A percentile compares a stretch with the other conserved stretches of the same genome.
phyloP scores from a whole-genome alignment of 2,888 invertebrate species.

The Sinelater perroti region DNA sequence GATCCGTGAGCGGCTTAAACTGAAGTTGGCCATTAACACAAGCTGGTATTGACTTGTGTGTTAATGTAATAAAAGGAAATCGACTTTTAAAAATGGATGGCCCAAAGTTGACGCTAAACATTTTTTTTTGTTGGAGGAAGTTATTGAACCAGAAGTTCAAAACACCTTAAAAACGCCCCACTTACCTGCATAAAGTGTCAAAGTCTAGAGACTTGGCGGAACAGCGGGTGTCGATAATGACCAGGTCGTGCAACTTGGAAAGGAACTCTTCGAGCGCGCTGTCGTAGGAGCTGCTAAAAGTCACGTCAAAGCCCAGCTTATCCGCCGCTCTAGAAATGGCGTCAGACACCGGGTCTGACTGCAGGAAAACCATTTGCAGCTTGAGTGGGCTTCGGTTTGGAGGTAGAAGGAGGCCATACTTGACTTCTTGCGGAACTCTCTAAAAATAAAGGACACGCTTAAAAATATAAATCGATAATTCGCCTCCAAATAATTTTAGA shows the following conservation, averaged over 20 bases:
- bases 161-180: constrained; percentile 18
- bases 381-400: constrained; percentile 58
- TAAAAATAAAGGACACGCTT: constrained; percentile 51
- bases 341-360: constrained; percentile 73
- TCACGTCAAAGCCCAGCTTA: constrained; percentile 69
- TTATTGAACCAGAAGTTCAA: background rate
- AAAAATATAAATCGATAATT: too few species aligned
- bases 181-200: constrained; percentile 71
- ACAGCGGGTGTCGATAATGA: constrained; percentile 73
- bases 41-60: too few species aligned
- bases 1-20: too few species aligned
- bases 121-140: background rate
- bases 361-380: constrained; percentile 77
- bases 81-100: too few species aligned
- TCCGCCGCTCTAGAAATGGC: constrained; percentile 71
- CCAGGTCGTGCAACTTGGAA: constrained; percentile 66
- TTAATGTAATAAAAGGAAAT: too few species aligned
- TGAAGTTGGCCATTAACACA: too few species aligned
- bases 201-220: constrained; percentile 69
- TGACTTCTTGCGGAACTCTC: constrained; percentile 62
- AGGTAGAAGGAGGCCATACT: constrained; percentile 61
- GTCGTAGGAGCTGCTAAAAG: constrained; percentile 66
- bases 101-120: too few species aligned
- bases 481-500: too few species aligned
- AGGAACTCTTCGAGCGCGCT: constrained; percentile 67